Percentiles rank a stretch among this genome's conserved stretches.
Evolutionary conservation across 2,797 vertebrate genomes (phyloP).

Genomic region (Prionace glauca): DNA sequence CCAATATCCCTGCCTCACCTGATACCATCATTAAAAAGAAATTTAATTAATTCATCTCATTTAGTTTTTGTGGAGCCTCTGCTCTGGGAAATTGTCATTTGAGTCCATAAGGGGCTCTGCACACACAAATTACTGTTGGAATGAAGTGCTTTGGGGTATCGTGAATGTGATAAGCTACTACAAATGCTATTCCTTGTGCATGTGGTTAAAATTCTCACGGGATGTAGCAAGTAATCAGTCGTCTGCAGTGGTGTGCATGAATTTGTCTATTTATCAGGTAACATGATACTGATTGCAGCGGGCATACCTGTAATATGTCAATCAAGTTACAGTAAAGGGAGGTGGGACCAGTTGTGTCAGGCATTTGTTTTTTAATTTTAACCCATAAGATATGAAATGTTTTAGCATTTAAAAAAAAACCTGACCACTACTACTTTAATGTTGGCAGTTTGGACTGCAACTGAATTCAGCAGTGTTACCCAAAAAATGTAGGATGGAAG

Average conservation of each 20-base stretch:
- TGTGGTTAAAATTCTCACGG: background rate
- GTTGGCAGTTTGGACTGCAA: background rate
- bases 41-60: background rate
- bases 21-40: background rate
- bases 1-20: background rate
- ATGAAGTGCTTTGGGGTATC: background rate
- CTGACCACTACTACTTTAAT: background rate
- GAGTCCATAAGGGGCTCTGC: background rate
- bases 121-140: background rate
- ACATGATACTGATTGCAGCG: background rate
- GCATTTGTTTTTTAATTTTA: conserved; percentile 5
- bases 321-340: background rate
- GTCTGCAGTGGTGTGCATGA: background rate
- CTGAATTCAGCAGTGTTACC: background rate
- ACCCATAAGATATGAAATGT: background rate
- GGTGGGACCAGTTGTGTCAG: background rate
- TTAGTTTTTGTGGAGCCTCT: background rate
- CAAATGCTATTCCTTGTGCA: background rate
- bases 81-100: background rate
- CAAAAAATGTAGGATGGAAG: no score
- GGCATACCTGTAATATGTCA: background rate
- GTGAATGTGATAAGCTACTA: background rate
- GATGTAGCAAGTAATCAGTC: background rate
- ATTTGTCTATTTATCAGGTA: background rate
- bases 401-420: background rate